A percentile compares a stretch with the other conserved stretches of the same genome.
phyloP scores from a whole-genome alignment of 2,888 invertebrate species.

The Nomada lathburiana region DNA sequence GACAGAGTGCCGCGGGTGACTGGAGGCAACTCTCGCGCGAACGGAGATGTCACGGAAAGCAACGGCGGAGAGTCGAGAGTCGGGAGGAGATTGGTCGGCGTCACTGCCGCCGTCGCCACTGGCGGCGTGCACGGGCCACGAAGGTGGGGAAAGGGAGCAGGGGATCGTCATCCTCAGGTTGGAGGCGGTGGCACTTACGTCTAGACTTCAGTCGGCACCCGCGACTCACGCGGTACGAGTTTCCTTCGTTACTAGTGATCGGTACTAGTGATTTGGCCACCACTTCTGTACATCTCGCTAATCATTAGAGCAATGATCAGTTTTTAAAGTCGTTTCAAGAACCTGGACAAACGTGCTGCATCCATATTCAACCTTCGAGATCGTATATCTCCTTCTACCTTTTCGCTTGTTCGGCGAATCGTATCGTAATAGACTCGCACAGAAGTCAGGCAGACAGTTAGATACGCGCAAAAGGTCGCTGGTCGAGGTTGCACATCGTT shows the following conservation, averaged over 20 bases:
- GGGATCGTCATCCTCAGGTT: constrained; percentile 81
- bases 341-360: neutral
- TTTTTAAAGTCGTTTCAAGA: too few species aligned
- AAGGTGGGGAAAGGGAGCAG: constrained; percentile 71
- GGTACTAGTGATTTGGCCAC: constrained; percentile 23
- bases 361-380: neutral
- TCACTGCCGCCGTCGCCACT: constrained; percentile 47
- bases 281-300: neutral
- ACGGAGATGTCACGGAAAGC: constrained; percentile 66
- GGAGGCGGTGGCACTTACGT: constrained; percentile 81
- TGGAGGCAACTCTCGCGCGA: constrained; percentile 66
- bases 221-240: constrained; percentile 79
- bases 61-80: constrained; percentile 41
- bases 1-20: constrained; percentile 58
- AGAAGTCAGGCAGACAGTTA: constrained; percentile 10
- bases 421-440: neutral
- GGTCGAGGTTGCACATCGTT: constrained; percentile 37
- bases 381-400: too few species aligned
- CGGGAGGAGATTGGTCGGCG: constrained; percentile 50
- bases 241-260: constrained; percentile 53
- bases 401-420: neutral
- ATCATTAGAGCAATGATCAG: too few species aligned
- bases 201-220: constrained; percentile 82
- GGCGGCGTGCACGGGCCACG: constrained; percentile 47
- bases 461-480: constrained; percentile 45